phyloP scores from a whole-genome alignment of 1,140 invertebrate species.

The Apis dorsata region DNA sequence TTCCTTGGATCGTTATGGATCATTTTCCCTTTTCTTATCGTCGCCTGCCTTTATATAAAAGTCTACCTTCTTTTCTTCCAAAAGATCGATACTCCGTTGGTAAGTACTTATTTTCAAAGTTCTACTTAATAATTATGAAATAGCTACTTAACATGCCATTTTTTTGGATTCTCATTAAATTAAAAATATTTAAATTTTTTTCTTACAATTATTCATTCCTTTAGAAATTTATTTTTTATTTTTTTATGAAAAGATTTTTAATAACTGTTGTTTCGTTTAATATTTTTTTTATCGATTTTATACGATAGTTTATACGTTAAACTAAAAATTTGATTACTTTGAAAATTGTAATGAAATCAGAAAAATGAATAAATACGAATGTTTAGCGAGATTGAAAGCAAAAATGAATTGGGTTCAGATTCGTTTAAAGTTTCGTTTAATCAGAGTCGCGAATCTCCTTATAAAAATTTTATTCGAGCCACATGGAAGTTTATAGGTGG shows the following conservation, averaged over 20 bases:
- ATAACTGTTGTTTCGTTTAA: too few species aligned
- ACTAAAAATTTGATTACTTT: too few species aligned
- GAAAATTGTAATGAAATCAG: too few species aligned
- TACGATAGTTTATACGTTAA: too few species aligned
- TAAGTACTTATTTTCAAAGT: slow-evolving; percentile 14
- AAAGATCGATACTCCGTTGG: background rate
- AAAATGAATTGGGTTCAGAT: background rate
- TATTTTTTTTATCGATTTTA: too few species aligned
- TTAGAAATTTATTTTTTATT: background rate
- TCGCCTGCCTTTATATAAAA: too few species aligned
- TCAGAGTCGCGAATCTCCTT: background rate
- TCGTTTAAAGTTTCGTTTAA: slow-evolving; percentile 14
- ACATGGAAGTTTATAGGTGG: slow-evolving; percentile 6
- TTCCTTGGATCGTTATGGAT: slow-evolving; percentile 36
- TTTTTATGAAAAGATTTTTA: too few species aligned
- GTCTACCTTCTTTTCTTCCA: background rate
- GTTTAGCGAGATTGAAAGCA: background rate
- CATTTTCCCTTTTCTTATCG: slow-evolving; percentile 32
- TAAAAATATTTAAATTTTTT: background rate
- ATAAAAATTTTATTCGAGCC: slow-evolving; percentile 23
- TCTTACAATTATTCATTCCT: background rate
- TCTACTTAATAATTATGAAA: background rate
- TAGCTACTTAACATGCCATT: background rate
- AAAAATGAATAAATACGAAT: background rate
- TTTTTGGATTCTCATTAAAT: background rate